Conservation (phyloP, 2,888 invertebrate species). For the Latrodectus elegans region DNA sequence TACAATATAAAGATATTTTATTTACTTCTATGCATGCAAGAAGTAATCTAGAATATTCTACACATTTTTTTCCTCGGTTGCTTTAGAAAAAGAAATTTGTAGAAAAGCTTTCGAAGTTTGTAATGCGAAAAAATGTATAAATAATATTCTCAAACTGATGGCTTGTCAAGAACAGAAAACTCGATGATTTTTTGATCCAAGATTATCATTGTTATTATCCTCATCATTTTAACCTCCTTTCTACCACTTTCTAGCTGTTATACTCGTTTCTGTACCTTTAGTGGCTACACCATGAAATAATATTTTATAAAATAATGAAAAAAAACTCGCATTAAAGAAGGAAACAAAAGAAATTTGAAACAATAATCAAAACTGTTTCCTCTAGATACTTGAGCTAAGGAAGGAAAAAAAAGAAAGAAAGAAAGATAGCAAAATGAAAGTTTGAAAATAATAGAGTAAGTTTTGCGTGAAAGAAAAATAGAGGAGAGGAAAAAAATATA, state of each 20-base stretch:
- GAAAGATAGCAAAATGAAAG: constrained; percentile 28
- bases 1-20: too few species aligned
- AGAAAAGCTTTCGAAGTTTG: too few species aligned
- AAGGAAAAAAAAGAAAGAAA: constrained; percentile 25
- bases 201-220: constrained; percentile 66
- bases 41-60: too few species aligned
- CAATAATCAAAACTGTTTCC: neutral
- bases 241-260: neutral
- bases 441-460: constrained; percentile 54
- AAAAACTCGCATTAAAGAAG: constrained; percentile 20
- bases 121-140: constrained; percentile 14
- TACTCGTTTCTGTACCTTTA: too few species aligned
- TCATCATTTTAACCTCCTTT: constrained; percentile 14
- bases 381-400: neutral
- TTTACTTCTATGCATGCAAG: too few species aligned
- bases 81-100: too few species aligned
- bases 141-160: constrained; percentile 48
- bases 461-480: neutral
- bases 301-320: neutral
- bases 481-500: neutral
- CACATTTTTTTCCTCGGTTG: too few species aligned
- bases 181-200: constrained; percentile 54
- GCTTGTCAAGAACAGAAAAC: constrained; percentile 61
- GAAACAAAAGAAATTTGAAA: constrained; percentile 18
- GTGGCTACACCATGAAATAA: too few species aligned